A percentile compares a stretch with the other conserved stretches of the same genome.
phyloP scores from a whole-genome alignment of 2,797 vertebrate genomes.

The Channallabes apus region DNA sequence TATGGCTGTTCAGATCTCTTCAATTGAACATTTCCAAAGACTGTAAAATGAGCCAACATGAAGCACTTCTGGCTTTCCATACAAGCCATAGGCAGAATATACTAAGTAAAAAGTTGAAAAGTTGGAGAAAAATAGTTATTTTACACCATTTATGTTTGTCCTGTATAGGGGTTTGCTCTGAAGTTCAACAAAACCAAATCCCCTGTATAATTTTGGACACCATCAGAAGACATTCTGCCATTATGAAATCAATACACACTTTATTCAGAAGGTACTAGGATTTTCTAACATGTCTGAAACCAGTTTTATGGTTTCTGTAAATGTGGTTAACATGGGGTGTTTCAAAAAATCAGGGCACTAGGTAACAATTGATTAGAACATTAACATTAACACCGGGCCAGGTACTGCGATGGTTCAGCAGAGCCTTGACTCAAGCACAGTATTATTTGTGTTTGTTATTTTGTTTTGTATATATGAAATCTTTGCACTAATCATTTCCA shows the following conservation, averaged over 20 bases:
- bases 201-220: not conserved
- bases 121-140: not conserved
- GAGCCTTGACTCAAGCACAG: slow-evolving; percentile 51
- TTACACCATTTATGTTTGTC: not conserved
- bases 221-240: slow-evolving; percentile 4
- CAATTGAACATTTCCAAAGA: slow-evolving; percentile 15
- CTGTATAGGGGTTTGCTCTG: not conserved
- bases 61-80: slow-evolving; percentile 25
- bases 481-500: slow-evolving; percentile 56
- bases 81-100: not conserved
- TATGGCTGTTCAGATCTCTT: not conserved
- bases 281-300: slow-evolving; percentile 19
- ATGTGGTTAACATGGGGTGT: not conserved
- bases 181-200: slow-evolving; percentile 16
- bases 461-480: slow-evolving; percentile 44
- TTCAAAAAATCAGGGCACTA: slow-evolving; percentile 22
- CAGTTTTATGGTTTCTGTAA: slow-evolving; percentile 45
- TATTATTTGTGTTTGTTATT: slow-evolving; percentile 41
- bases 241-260: not conserved
- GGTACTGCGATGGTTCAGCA: slow-evolving; percentile 8
- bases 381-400: not conserved
- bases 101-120: not conserved
- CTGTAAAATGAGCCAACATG: slow-evolving; percentile 6
- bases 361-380: not conserved
- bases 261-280: not conserved